Percentiles rank a stretch among this genome's conserved stretches.
Conservation (phyloP, 1,140 invertebrate genomes). For the Drosophila melanica region DNA sequence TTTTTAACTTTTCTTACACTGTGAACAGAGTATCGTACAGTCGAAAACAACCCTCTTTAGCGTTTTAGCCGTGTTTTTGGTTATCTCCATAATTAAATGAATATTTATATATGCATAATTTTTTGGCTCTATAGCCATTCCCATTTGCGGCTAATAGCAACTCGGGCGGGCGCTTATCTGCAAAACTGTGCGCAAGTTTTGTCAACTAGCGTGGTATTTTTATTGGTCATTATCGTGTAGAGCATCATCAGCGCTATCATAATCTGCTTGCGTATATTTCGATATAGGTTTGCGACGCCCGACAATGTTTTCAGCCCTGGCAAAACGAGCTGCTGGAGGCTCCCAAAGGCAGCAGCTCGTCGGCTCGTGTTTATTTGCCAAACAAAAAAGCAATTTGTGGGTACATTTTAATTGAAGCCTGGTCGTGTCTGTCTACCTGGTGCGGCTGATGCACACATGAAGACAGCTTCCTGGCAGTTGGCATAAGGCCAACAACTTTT, state of each 20-base stretch:
- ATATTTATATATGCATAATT: no score
- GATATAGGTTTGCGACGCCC: slow-evolving; percentile 11
- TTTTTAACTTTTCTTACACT: no score
- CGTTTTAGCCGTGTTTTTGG: no score
- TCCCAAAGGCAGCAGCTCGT: no score
- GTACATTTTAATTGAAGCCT: slow-evolving; percentile 74
- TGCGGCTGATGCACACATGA: neutral
- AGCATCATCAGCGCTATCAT: no score
- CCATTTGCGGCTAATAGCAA: no score
- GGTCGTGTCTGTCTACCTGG: slow-evolving; percentile 33
- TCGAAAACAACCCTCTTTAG: no score
- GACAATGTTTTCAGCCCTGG: neutral
- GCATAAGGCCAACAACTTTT: slow-evolving; percentile 31
- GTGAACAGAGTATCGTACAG: no score
- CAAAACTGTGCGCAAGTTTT: neutral
- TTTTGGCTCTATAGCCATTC: no score
- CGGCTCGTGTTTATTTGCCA: slow-evolving; percentile 55
- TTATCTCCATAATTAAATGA: no score
- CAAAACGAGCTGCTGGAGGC: no score
- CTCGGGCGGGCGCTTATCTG: no score
- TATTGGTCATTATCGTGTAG: slow-evolving; percentile 1
- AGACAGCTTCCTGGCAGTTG: slow-evolving; percentile 20
- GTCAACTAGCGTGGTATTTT: slow-evolving; percentile 4
- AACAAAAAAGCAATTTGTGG: slow-evolving; percentile 74
- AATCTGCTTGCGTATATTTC: neutral